Evolutionary conservation across 2,113 vertebrate genomes (phyloP), one percentile per base, ranked within the genome.

Genomic region (Fregetta grallaria): DNA sequence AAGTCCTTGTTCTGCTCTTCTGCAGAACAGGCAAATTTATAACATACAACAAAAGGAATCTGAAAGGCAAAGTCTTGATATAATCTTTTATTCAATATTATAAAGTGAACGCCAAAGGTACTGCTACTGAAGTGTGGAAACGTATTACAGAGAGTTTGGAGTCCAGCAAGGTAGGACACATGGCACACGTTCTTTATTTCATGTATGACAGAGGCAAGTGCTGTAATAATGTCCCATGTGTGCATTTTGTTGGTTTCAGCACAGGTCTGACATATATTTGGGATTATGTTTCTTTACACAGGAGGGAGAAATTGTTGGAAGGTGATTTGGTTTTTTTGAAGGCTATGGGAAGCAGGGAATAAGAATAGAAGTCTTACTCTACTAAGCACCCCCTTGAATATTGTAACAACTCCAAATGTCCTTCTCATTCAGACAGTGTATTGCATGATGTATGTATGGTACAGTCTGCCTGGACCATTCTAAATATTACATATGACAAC

Each of bases 1-100:
- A 90, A 95, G 92, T 94, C 97, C 95, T 94, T 92, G 52, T 58
- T 67, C 90, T 76, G 63, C 74, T 88, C 72, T 95, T 95, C 30
- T 92, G 94, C 88, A 77, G 40, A 89, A 83, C 68, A 76, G 76
- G 91, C 76, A 92, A 26, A 71, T 92, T 95, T 92, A 11, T 38
- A 83, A 77, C 16, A 61, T 5, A 36, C 23, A 86, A 61, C 36
- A 65, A 49, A 78, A 95, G 11, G 63, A 83, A 84, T 75, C 52
- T 86, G 83, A 80, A 96, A 92, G 79, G 36, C 52, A 76, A 88
- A 91, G 52, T 42, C 44, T 89, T 61, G 49, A 40, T 29, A 20
- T 13, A 71, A 66, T 55, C 7, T 55, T 86, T 58, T 83, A 88
- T 47, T 53, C 82, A 80, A 8, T 58, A 72, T 42, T 76, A 73